A percentile compares a stretch with the other conserved stretches of the same genome.
Evolutionary conservation across 2,797 vertebrate genomes (phyloP).

Genomic region (Poeciliopsis presidionis): DNA sequence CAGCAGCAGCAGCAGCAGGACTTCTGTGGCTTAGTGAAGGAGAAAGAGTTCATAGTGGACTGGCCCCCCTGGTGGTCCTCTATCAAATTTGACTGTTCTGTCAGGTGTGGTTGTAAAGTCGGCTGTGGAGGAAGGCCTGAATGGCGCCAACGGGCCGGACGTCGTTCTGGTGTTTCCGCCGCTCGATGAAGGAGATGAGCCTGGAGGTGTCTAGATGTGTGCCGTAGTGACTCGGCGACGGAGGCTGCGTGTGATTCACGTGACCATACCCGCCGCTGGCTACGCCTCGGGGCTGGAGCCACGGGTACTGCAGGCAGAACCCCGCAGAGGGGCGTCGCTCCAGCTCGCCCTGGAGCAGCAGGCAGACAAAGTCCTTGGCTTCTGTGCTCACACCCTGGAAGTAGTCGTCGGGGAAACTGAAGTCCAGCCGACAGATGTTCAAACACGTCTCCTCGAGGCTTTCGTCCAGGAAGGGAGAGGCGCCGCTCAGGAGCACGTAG

Average conservation of each 20-base stretch:
- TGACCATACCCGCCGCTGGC: conserved; percentile 28
- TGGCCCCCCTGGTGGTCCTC: conserved; percentile 51
- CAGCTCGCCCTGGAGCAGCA: conserved; percentile 89
- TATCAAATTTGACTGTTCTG: neutral
- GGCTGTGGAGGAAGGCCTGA: conserved; percentile 91
- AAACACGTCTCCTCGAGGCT: conserved; percentile 95
- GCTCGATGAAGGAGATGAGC: conserved; percentile 94
- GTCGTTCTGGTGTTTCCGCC: conserved; percentile 96
- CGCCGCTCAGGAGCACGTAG: conserved; percentile 92
- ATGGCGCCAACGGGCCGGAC: conserved; percentile 88
- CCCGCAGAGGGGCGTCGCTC: conserved; percentile 85
- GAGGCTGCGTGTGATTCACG: conserved; percentile 38
- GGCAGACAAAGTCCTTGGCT: conserved; percentile 91
- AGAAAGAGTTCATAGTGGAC: conserved; percentile 82
- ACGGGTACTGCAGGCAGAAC: conserved; percentile 89
- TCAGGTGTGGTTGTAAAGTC: conserved; percentile 89
- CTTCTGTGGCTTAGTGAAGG: conserved; percentile 82
- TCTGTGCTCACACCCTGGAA: conserved; percentile 91
- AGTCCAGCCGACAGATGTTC: conserved; percentile 96
- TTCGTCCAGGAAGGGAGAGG: conserved; percentile 96
- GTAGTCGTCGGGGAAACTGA: conserved; percentile 96
- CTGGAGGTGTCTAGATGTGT: conserved; percentile 89
- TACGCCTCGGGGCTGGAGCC: conserved; percentile 84
- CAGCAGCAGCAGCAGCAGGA: conserved; percentile 88
- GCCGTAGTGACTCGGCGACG: conserved; percentile 53